Base-by-base conservation (phyloP, 2,113 vertebrate genomes). In the Lota lota region DNA sequence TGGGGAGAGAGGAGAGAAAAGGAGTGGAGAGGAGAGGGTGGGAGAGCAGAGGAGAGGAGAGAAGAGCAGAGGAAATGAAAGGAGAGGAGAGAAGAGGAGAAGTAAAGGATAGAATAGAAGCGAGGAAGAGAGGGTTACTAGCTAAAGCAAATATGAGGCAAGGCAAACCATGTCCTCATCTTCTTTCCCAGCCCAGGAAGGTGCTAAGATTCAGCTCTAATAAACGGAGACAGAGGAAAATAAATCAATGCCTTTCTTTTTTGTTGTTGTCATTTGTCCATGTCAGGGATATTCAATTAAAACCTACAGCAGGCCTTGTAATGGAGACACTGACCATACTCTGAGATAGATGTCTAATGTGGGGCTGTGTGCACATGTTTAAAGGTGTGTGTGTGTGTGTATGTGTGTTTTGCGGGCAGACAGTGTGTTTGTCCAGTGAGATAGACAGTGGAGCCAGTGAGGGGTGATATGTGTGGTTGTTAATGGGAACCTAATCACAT, bases 401-500 rank as follows among this genome's bases (percentile, higher is more conserved):
- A 19, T 22, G 58, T 60, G 58, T 22, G 58, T 60, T 19, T 61
- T 21, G 22, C 14, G 21, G 59, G 74, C 68, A 66, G 75, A 80
- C 79, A 80, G 74, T 64, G 60, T 88, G 82, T 87, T 87, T 88
- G 87, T 78, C 73, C 84, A 82, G 68, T 82, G 80, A 87, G 84
- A 88, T 86, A 73, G 65, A 63, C 79, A 85, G 80, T 78, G 75
- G 84, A 87, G 78, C 84, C 77, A 70, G 75, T 75, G 83, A 79
- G 76, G 79, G 79, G 66, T 74, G 85, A 88, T 85, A 83, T 80
- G 83, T 75, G 85, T 80, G 79, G 81, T 61, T 24, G 80, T 82
- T 88, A 87, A 91, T 90, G 87, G 84, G 72, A 79, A 73, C 61
- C 82, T 89, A 90, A 91, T 90, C 81, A 81, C 75, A 72, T 75